These are phyloP conservation scores for Toxotes chatareus DNA, from an alignment of 2,113 vertebrate genomes.

Conservation along the genomic window DNA sequence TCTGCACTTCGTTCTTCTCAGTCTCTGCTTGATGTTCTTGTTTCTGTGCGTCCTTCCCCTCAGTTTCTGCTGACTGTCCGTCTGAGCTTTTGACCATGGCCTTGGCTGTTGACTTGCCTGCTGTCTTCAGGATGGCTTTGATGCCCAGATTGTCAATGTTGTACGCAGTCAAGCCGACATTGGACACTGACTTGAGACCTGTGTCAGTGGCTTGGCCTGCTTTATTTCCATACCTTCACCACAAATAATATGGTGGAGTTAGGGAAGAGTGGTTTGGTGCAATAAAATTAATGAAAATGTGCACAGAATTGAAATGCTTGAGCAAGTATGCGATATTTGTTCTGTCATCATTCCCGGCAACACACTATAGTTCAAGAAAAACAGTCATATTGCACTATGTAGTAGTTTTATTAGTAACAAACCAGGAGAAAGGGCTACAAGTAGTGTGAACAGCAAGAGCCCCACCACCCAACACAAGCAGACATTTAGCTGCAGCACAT, in stretches of 20 bases:
- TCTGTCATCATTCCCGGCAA: background rate
- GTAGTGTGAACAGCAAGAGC: constrained; percentile 40
- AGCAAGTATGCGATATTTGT: background rate
- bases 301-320: background rate
- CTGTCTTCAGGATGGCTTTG: constrained; percentile 88
- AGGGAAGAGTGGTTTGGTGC: constrained; percentile 3
- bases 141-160: constrained; percentile 90
- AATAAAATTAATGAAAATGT: constrained; percentile 8
- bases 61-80: background rate
- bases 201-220: constrained; percentile 89
- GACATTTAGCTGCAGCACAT: constrained; percentile 19
- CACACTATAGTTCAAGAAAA: background rate
- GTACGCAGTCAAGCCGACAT: constrained; percentile 89
- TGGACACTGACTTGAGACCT: constrained; percentile 88
- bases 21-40: constrained; percentile 1
- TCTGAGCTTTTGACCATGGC: constrained; percentile 74
- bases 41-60: constrained; percentile 22
- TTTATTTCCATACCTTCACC: constrained; percentile 90
- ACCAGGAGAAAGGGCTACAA: constrained; percentile 37
- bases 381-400: constrained; percentile 13
- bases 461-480: constrained; percentile 51
- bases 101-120: constrained; percentile 86
- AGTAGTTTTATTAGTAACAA: constrained; percentile 66
- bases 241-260: constrained; percentile 43
- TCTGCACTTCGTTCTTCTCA: constrained; percentile 22